Base-by-base conservation (phyloP, 2,113 vertebrate species). In the Pandion haliaetus region DNA sequence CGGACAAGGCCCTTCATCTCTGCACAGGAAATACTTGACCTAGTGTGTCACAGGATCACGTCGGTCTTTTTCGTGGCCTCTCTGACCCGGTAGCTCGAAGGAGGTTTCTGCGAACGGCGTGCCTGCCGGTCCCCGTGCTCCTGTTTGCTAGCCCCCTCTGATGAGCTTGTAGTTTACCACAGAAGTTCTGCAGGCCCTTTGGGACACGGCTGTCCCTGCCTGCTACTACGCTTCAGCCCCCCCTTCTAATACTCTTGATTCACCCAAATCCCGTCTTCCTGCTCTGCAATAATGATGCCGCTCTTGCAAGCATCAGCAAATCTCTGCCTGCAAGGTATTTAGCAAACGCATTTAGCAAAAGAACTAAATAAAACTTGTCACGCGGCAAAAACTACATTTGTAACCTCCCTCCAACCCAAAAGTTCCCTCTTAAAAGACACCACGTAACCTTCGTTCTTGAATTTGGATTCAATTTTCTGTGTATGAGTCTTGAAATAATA, bases 1-100 rank as follows among this genome's bases (percentile, higher is more conserved):
- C 21, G 61, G 86, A 49, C 65, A 8, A 15, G 88, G 92, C 92
- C 84, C 34, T 79, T 26, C 38, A 3, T 63, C 61, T 20, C 88
- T 18, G 79, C 74, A 6, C 92, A 96, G 93, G 90, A 97, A 96
- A 95, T 96, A 19, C 82, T 83, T 93, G 95, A 86, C 88, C 82
- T 59, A 50, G 54, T 88, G 86, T 95, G 94, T 95, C 95, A 96
- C 85, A 6, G 88, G 44, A 74, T 14, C 85, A 29, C 82, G 32
- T 21, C n/a, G 80, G 12, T 19, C 66, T 69, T 15, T 24, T 15
- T 65, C 34, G 52, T n/a, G 81, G 59, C 81, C n/a, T 18, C 42
- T 52, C 38, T 70, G 65, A 87, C 47, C 69, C 15, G 52, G 32
- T 24, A n/a, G 82, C 62, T 76, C 21, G 8, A 16, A 66, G 23